phyloP scores from a whole-genome alignment of 2,888 invertebrate genomes.

The Acleris sparsana region DNA sequence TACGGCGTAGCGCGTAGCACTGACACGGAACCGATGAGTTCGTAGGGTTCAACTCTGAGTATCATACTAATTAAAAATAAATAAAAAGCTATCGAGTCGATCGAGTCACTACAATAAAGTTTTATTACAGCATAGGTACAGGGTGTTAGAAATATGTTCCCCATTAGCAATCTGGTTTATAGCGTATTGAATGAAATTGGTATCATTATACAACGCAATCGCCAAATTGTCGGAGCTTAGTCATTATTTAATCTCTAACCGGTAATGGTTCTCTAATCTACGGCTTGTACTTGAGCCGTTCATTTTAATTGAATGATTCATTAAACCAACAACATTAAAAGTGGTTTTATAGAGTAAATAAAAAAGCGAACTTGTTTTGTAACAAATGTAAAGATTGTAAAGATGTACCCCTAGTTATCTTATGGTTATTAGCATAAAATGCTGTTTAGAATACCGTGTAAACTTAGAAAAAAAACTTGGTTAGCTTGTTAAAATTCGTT shows the following conservation, averaged over 20 bases:
- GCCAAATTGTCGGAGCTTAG: slow-evolving; percentile 13
- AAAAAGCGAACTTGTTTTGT: no score
- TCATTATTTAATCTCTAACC: slow-evolving; percentile 11
- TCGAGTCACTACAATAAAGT: slow-evolving; percentile 8
- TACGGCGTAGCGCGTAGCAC: slow-evolving; percentile 31
- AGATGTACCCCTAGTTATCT: no score
- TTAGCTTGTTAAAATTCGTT: no score
- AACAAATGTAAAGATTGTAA: no score
- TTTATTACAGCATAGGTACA: background rate
- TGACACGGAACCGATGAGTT: slow-evolving; percentile 10
- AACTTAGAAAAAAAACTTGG: no score
- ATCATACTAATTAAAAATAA: slow-evolving; percentile 2
- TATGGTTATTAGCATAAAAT: no score
- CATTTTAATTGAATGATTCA: slow-evolving; percentile 7
- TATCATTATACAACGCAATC: slow-evolving; percentile 7
- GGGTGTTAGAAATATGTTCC: background rate
- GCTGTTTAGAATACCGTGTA: no score
- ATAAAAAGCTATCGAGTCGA: slow-evolving; percentile 3
- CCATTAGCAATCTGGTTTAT: slow-evolving; percentile 2
- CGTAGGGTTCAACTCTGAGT: slow-evolving; percentile 16
- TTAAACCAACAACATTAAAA: slow-evolving; percentile 16
- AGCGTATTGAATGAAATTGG: slow-evolving; percentile 1
- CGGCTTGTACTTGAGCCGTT: background rate
- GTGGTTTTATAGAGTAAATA: background rate
- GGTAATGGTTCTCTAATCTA: slow-evolving; percentile 14